Conservation (phyloP, 2,113 vertebrate species). For the Sardina pilchardus region DNA sequence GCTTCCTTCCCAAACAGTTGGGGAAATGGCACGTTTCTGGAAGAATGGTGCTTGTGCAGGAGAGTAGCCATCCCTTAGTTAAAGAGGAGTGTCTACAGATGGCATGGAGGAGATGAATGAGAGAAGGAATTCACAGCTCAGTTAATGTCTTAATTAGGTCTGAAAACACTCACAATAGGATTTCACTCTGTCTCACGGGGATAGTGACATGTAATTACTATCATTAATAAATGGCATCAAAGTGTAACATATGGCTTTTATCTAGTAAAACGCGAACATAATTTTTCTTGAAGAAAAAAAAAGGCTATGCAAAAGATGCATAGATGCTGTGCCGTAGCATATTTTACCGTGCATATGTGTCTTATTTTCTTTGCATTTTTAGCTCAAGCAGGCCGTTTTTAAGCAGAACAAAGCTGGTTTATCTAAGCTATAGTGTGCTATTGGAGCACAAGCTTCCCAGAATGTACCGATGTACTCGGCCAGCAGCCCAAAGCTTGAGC, state of each 20-base stretch:
- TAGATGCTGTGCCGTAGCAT: not conserved
- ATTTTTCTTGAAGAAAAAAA: not conserved
- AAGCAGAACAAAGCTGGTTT: conserved; percentile 16
- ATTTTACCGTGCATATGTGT: not conserved
- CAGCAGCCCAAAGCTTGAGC: not conserved
- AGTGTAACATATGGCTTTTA: not conserved
- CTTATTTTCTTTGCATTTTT: not conserved
- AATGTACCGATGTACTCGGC: not conserved
- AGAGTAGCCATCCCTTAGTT: not conserved
- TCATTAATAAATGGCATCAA: conserved; percentile 13
- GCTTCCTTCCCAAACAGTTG: conserved; percentile 20
- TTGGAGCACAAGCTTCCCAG: not conserved
- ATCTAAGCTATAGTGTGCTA: not conserved
- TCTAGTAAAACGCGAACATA: not conserved
- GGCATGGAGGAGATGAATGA: not conserved
- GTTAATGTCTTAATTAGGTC: conserved; percentile 12
- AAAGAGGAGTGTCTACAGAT: not conserved
- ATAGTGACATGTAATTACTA: not conserved
- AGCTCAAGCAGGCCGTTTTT: not conserved
- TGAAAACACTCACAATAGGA: not conserved
- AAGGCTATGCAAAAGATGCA: not conserved
- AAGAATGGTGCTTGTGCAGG: not conserved
- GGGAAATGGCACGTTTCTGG: not conserved
- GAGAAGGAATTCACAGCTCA: conserved; percentile 11
- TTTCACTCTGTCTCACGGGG: not conserved